Base-by-base conservation (phyloP, 1,140 invertebrate genomes). In the Atta colombica region DNA sequence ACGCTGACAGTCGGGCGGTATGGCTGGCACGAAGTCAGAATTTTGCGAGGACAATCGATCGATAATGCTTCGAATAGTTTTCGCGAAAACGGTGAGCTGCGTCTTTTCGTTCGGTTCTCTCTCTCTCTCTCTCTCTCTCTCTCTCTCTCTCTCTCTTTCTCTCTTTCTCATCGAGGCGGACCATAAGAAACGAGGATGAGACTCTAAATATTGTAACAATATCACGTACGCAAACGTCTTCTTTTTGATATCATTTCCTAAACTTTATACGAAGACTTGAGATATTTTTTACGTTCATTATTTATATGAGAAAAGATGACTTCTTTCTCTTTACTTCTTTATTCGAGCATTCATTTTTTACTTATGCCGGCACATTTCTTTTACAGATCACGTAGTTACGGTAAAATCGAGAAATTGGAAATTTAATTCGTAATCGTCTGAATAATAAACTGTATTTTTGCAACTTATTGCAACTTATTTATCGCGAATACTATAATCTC, bases 31-130 rank as follows among this genome's bases (percentile, higher is more conserved):
- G 21, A 45, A 66, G 63, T 82, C 65, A 75, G 84, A 88, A 90
- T 86, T 74, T 88, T 91, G 89, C 89, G 90, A 91, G 89, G 90
- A 91, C 89, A 91, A 91, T 91, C 89, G 87, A 91, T 81, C 86
- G 86, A 88, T 77, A 84, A 82, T 31, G 75, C 82, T 72, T 61
- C 84, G 77, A 82, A 51, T 12, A 63, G 68, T 80, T 86, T 85
- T 87, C 85, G 81, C 74, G 63, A 61, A 25, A 28, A 75, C 74
- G 63, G 55, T 74, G 69, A 74, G 68, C 55, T 12, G 55, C 21
- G 80, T 85, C 77, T 85, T 58, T n/a, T n/a, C n/a, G 63, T 61
- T 77, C 49, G 49, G 74, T 61, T 82, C 25, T 21, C 78, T 45
- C 35, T 84, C 28, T 31, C 28, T 28, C 28, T 84, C 55, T 82